These are phyloP conservation scores for Anoplophora glabripennis DNA, from an alignment of 1,140 invertebrate genomes.

Conservation along the genomic window DNA sequence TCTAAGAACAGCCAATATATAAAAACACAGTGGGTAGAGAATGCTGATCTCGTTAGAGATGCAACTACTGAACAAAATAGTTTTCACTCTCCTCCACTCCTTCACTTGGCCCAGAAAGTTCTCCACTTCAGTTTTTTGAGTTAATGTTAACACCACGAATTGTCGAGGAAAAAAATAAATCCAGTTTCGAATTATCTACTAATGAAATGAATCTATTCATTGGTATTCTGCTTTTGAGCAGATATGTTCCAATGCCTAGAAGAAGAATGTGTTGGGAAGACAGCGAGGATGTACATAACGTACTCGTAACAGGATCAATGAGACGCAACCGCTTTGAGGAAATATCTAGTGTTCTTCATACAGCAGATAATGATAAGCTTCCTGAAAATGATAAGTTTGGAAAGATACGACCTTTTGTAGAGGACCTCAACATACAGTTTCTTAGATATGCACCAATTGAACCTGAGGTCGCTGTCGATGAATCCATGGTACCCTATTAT, in stretches of 20 bases:
- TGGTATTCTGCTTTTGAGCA: constrained; percentile 30
- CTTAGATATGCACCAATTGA: not conserved
- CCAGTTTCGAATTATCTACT: no score
- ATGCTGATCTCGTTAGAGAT: no score
- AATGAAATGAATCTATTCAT: constrained; percentile 31
- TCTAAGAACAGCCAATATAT: no score
- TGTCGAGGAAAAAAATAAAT: no score
- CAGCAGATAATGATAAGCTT: not conserved
- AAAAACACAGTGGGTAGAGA: no score
- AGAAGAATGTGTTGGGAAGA: constrained; percentile 35
- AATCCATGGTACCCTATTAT: not conserved
- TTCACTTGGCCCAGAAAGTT: no score
- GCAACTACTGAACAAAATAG: no score
- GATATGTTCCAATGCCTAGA: constrained; percentile 21
- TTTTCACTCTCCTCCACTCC: no score
- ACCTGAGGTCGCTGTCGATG: not conserved
- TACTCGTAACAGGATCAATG: constrained; percentile 29
- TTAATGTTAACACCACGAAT: no score
- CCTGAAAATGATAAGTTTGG: not conserved
- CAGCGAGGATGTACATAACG: constrained; percentile 28
- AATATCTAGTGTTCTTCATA: not conserved
- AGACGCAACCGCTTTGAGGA: constrained; percentile 28
- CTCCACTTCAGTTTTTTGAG: no score
- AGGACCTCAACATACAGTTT: not conserved
- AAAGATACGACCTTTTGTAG: not conserved